Evolutionary conservation across 2,888 invertebrate genomes (phyloP), one percentile per base, ranked within the genome.

Genomic region (Oscheius onirici): DNA sequence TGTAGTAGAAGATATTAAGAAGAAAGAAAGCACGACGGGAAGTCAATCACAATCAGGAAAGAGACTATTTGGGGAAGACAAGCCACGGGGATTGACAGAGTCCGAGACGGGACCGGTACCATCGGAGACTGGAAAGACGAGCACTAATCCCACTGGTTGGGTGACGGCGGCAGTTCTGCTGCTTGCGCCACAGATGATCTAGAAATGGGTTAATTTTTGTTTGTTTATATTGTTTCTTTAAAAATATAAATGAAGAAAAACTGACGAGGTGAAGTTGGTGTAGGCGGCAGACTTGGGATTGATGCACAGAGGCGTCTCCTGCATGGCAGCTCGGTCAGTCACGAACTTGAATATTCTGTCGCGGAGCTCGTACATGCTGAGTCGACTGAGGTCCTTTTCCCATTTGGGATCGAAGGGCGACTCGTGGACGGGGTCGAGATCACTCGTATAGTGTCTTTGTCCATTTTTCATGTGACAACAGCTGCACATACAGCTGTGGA

Each of bases 401-500:
- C 97, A 97, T 86, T 92, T 92, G 90, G 96, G 95, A 89, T 95
- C 95, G 90, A 99, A 97, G 71, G 93, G 92, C 88, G 93, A 92
- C 74, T 93, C 92, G 77, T 97, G 94, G 80, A 61, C 51, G 17
- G 86, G 86, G 61, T 86, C 86, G 44, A 82, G 67, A 46, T 80
- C 79, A n/a, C 51, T 54, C 11, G 79, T 75, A 69, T 83, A 84
- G 8, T 73, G 46, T 28, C 86, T 74, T 41, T 80, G 67, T 17
- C 75, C 66, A 40, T 77, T 74, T 51, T 76, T 76, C 17, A 80
- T 80, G 58, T 87, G 87, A 90, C 99, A 99, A 88, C 99, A 99
- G 88, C 93, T 93, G 91, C 99, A 99, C 99, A 99, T 99, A 90
- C 99, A 99, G 77, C 97, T 97, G 90, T 99, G 99, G 91, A 97